Base-by-base conservation (phyloP, 2,797 vertebrate genomes). In the Bradypus variegatus region DNA sequence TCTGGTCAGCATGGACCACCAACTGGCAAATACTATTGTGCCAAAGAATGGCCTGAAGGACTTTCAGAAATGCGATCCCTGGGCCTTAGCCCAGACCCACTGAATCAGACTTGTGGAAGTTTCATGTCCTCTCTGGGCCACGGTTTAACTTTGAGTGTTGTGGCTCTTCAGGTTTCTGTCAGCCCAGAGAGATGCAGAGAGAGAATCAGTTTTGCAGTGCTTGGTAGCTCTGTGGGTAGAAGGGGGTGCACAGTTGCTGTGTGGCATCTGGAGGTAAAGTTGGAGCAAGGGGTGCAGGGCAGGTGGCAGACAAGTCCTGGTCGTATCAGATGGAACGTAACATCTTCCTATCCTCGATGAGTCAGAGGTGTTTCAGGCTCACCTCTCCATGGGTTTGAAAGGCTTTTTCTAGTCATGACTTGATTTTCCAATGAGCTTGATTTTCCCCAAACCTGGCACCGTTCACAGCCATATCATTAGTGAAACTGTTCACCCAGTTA, bases 231-330 rank as follows among this genome's bases (percentile, higher is more conserved):
- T 45, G 8, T 33, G 64, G 55, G 5, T 62, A 29, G 29, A 53
- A 91, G 75, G 65, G 69, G 55, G 10, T 27, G 0, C 62, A 6
- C 50, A 25, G 64, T 41, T 73, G 48, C 27, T 15, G 7, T 65
- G 64, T 88, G 79, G 41, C 31, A 80, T 58, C 85, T 86, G n/a
- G 79, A 90, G 50, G 29, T 45, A 93, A 83, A 36, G 65, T 27
- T 89, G 93, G 82, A 83, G 93, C 89, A 94, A 92, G 53, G 69
- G 38, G 85, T 93, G 81, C n/a, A 80, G 88, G 38, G 38, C 93
- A 94, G 92, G 80, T 95, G 94, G 92, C 93, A 95, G 95, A 91
- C 94, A 92, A 95, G 90, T 83, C 88, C 80, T 88, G 83, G 86
- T 77, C 90, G 76, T 92, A 41, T 83, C 67, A 41, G 6, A 25